These are phyloP conservation scores for Ormyrus rosae DNA, from an alignment of 2,888 invertebrate species.

Conservation along the genomic window DNA sequence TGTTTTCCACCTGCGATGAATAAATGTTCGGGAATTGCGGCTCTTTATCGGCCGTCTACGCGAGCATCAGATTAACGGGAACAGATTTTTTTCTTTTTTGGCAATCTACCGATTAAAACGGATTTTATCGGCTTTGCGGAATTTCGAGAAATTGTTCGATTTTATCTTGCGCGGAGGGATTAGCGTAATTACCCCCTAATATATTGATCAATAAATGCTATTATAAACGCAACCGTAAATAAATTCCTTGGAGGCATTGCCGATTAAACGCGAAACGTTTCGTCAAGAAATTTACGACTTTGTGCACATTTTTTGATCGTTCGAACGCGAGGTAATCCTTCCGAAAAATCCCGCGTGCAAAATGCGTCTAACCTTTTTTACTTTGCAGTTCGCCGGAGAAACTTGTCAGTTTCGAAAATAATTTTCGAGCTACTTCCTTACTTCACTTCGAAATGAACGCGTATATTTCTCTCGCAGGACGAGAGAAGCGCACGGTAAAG, in stretches of 20 bases:
- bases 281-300: neutral
- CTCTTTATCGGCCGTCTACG: slow-evolving; percentile 17
- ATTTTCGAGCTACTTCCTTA: no score
- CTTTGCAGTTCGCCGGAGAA: no score
- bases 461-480: no score
- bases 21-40: slow-evolving; percentile 7
- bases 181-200: slow-evolving; percentile 15
- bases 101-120: slow-evolving; percentile 35
- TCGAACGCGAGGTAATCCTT: neutral
- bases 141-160: slow-evolving; percentile 44
- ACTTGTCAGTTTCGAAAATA: no score
- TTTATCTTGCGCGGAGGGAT: slow-evolving; percentile 17
- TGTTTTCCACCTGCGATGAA: slow-evolving; percentile 23
- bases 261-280: no score
- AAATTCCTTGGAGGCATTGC: no score
- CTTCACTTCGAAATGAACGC: no score
- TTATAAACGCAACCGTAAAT: neutral
- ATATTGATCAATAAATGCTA: slow-evolving; percentile 23
- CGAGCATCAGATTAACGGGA: slow-evolving; percentile 27
- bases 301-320: neutral
- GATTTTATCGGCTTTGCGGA: slow-evolving; percentile 27
- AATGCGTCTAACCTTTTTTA: neutral
- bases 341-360: neutral
- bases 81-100: slow-evolving; percentile 33
- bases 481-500: neutral